Percentiles rank a stretch among this genome's conserved stretches.
phyloP scores from a whole-genome alignment of 2,113 vertebrate species.

The Typhlomys cinereus region DNA sequence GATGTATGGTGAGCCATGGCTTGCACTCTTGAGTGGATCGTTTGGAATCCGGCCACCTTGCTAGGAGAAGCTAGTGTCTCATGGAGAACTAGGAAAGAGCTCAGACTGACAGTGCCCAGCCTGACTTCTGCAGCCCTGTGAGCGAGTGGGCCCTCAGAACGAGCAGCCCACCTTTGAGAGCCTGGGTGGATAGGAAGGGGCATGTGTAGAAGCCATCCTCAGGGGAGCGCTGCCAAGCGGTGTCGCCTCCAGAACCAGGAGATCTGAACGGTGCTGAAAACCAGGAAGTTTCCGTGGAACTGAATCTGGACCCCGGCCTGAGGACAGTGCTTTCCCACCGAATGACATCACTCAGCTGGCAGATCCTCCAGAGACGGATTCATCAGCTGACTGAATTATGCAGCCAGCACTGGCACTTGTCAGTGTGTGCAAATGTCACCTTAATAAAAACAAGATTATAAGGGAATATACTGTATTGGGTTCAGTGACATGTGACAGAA shows the following conservation, averaged over 20 bases:
- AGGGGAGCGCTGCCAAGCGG: not conserved
- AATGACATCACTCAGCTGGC: not conserved
- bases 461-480: not conserved
- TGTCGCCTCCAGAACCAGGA: not conserved
- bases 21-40: not conserved
- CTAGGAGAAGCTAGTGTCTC: not conserved
- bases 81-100: not conserved
- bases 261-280: not conserved
- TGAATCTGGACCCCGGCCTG: not conserved
- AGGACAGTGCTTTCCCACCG: not conserved
- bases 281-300: not conserved
- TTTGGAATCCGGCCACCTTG: not conserved
- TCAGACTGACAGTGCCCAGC: not conserved
- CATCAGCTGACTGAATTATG: not conserved
- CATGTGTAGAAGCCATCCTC: not conserved
- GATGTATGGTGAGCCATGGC: not conserved
- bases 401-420: not conserved
- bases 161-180: not conserved
- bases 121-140: not conserved
- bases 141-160: not conserved
- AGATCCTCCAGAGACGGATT: not conserved
- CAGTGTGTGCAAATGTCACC: not conserved
- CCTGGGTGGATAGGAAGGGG: not conserved
- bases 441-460: slow-evolving; percentile 18
- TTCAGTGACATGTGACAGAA: not conserved